These are phyloP conservation scores for Acipenser transmontanus DNA, from an alignment of 2,797 vertebrate genomes.

Conservation along the genomic window DNA sequence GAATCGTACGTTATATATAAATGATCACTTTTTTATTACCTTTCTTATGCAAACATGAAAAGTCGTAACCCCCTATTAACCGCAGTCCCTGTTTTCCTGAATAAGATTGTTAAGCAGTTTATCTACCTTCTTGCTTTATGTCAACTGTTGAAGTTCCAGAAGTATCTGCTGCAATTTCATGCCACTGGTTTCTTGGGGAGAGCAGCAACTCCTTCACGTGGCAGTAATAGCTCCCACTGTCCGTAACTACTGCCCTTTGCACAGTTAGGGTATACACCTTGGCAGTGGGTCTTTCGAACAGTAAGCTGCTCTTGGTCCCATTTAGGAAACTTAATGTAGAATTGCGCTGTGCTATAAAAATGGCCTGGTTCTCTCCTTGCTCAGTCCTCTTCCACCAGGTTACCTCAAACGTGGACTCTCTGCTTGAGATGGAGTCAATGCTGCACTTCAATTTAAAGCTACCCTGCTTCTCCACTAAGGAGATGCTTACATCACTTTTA, in stretches of 20 bases:
- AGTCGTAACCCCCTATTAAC: no score
- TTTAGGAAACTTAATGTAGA: slow-evolving; percentile 31
- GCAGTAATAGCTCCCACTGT: slow-evolving; percentile 69
- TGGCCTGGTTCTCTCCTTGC: background rate
- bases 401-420: slow-evolving; percentile 39
- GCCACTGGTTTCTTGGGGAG: slow-evolving; percentile 46
- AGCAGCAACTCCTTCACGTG: slow-evolving; percentile 69
- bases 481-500: slow-evolving; percentile 18
- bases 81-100: no score
- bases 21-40: no score
- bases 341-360: slow-evolving; percentile 41
- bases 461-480: slow-evolving; percentile 24
- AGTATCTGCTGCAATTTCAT: slow-evolving; percentile 39
- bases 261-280: slow-evolving; percentile 39
- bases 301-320: slow-evolving; percentile 14
- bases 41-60: no score
- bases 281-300: slow-evolving; percentile 35
- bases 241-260: background rate
- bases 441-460: slow-evolving; percentile 35
- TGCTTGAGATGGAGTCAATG: slow-evolving; percentile 32
- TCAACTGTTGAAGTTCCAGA: slow-evolving; percentile 53
- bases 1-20: no score
- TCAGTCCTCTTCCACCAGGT: slow-evolving; percentile 40
- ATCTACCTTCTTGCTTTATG: slow-evolving; percentile 55
- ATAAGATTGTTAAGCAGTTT: background rate